phyloP scores from a whole-genome alignment of 2,113 vertebrate genomes.

The cattle (Bos taurus) region ARS-UCD2.0 NC_037333.1:99029501-99030000 shows the following conservation, averaged over 20 bases:
- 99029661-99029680: no score
- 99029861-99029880: not conserved
- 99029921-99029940: not conserved
- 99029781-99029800: not conserved
- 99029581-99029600: no score
- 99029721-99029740: no score
- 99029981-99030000: not conserved
- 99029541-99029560: no score
- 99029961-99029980: not conserved
- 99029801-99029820: not conserved
- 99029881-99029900: not conserved
- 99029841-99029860: not conserved
- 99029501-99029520: no score
- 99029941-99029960: not conserved
- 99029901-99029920: not conserved
- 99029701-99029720: no score
- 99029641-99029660: no score
- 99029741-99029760: not conserved
- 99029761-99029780: not conserved
- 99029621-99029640: no score
- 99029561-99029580: no score
- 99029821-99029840: not conserved
- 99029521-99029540: no score
- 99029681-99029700: no score
- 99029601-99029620: no score